These are phyloP conservation scores for Myrmecobius fasciatus DNA, from an alignment of 2,113 vertebrate species.

Conservation along the genomic window DNA sequence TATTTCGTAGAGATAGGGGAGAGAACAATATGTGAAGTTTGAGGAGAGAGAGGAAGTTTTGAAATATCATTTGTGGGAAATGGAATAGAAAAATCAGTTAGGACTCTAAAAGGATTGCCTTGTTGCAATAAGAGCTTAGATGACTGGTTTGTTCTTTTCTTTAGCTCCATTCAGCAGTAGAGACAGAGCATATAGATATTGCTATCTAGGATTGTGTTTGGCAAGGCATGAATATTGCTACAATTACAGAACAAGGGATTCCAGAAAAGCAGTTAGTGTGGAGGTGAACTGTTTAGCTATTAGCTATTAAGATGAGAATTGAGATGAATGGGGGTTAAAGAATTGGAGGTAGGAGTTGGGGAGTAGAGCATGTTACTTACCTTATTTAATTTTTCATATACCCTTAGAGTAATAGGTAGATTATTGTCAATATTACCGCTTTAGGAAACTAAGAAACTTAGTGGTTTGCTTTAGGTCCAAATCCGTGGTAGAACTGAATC, in stretches of 20 bases:
- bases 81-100: neutral
- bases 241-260: neutral
- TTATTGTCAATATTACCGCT: neutral
- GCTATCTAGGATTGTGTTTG: neutral
- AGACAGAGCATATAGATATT: neutral
- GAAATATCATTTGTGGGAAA: neutral
- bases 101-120: neutral
- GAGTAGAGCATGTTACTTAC: neutral
- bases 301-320: neutral
- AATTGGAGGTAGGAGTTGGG: neutral
- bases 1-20: neutral
- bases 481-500: neutral
- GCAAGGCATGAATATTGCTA: neutral
- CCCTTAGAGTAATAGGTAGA: neutral
- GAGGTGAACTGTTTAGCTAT: neutral
- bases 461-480: neutral
- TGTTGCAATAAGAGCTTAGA: neutral
- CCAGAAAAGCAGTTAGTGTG: neutral
- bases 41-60: neutral
- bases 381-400: neutral
- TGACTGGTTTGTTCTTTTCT: neutral
- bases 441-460: neutral
- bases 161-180: neutral
- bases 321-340: neutral
- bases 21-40: neutral